Evolutionary conservation across 2,888 invertebrate species (phyloP).

Genomic region (Eledone cirrhosa): DNA sequence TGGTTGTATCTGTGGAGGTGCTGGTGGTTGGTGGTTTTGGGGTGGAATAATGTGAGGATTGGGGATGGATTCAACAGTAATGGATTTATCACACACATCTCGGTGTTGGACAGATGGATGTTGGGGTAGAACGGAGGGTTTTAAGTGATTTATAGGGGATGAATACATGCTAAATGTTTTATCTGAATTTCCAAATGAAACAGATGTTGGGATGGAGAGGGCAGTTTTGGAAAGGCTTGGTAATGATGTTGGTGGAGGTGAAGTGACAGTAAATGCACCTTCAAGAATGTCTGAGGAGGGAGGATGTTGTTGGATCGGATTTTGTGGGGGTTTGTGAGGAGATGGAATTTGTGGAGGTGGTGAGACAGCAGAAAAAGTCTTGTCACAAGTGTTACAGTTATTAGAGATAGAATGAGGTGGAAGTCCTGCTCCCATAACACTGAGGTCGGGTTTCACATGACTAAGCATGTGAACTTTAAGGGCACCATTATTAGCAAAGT

Average conservation of each 20-base stretch:
- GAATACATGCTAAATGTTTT: slow-evolving; percentile 26
- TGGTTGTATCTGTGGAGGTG: slow-evolving; percentile 12
- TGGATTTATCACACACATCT: slow-evolving; percentile 15
- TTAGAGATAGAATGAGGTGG: neutral
- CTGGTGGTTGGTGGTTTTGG: slow-evolving; percentile 19
- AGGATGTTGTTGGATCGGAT: slow-evolving; percentile 22
- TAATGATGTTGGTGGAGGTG: slow-evolving; percentile 12
- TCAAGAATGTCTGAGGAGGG: slow-evolving; percentile 12
- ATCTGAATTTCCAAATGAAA: neutral
- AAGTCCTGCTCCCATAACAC: slow-evolving; percentile 5
- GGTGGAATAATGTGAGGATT: neutral
- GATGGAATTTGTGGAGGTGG: slow-evolving; percentile 18
- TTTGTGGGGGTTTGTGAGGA: neutral
- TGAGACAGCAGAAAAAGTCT: slow-evolving; percentile 16
- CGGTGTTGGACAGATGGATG: slow-evolving; percentile 12
- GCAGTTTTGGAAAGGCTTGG: slow-evolving; percentile 14
- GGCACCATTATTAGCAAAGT: slow-evolving; percentile 26
- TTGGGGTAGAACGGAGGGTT: slow-evolving; percentile 15
- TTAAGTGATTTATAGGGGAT: slow-evolving; percentile 23
- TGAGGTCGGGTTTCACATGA: slow-evolving; percentile 21
- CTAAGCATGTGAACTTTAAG: slow-evolving; percentile 25
- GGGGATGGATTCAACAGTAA: neutral
- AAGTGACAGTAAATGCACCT: neutral
- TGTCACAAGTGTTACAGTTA: slow-evolving; percentile 23
- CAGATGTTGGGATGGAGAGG: slow-evolving; percentile 13